These are phyloP conservation scores for Micrasema longulum DNA, from an alignment of 1,140 invertebrate species.

Conservation along the genomic window DNA sequence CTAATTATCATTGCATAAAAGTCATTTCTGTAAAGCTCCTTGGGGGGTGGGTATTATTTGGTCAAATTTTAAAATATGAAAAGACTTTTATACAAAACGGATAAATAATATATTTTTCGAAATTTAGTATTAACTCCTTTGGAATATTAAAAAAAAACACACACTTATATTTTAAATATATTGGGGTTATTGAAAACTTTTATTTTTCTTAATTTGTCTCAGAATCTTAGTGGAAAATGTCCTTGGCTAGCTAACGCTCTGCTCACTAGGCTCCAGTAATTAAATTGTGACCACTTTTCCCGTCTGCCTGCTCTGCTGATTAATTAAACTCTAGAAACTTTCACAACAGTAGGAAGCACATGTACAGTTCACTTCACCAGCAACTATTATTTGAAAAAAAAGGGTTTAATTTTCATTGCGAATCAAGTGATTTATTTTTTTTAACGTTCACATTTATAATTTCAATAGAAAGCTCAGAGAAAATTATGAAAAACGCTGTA, in stretches of 20 bases:
- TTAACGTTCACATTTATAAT: too few relatives aligned
- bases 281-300: conserved; percentile 15
- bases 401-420: too few relatives aligned
- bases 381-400: too few relatives aligned
- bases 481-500: too few relatives aligned
- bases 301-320: neutral
- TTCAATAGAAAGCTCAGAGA: too few relatives aligned
- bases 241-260: neutral
- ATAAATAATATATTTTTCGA: neutral
- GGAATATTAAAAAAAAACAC: neutral
- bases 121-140: neutral
- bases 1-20: too few relatives aligned
- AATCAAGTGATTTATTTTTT: too few relatives aligned
- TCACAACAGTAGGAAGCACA: neutral
- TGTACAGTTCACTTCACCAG: too few relatives aligned
- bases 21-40: too few relatives aligned
- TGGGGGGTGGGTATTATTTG: too few relatives aligned
- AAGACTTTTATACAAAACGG: neutral
- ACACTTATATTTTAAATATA: neutral
- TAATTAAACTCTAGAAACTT: neutral
- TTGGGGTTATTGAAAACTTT: neutral
- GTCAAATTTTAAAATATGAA: neutral
- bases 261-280: conserved; percentile 20
- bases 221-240: neutral
- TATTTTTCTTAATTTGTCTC: neutral